Conservation (phyloP, 1,140 invertebrate species). For the Sarcophaga bullata region DNA sequence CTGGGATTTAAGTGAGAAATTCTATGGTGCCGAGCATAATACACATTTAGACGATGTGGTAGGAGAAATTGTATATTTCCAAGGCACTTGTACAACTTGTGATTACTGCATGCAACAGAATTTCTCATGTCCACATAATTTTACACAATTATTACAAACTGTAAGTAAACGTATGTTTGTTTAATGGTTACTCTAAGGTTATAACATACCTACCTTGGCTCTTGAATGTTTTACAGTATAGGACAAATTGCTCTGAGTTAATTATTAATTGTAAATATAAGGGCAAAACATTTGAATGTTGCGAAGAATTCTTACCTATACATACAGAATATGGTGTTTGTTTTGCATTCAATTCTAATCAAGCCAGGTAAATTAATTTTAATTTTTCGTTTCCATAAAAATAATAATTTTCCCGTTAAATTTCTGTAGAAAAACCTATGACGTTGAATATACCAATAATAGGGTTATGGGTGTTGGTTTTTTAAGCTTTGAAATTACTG, state of each 20-base stretch:
- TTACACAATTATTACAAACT: slow-evolving; percentile 65
- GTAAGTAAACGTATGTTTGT: slow-evolving; percentile 44
- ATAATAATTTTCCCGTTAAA: background rate
- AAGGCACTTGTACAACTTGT: slow-evolving; percentile 72
- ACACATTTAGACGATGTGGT: slow-evolving; percentile 69
- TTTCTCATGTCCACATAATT: slow-evolving; percentile 67
- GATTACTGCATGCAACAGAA: slow-evolving; percentile 66
- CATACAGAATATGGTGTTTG: slow-evolving; percentile 75
- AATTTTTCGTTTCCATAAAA: background rate
- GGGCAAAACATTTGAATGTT: slow-evolving; percentile 72
- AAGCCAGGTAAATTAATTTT: slow-evolving; percentile 62
- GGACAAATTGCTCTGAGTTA: slow-evolving; percentile 68
- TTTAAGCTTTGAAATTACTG: slow-evolving; percentile 68
- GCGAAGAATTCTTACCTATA: slow-evolving; percentile 73
- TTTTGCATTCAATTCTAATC: slow-evolving; percentile 74
- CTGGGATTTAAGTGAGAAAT: slow-evolving; percentile 64
- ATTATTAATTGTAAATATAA: slow-evolving; percentile 73
- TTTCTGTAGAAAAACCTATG: slow-evolving; percentile 39
- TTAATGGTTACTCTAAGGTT: too few relatives aligned
- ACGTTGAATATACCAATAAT: slow-evolving; percentile 63
- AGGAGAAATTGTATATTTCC: slow-evolving; percentile 73
- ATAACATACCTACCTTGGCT: too few relatives aligned
- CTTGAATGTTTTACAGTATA: slow-evolving; percentile 61
- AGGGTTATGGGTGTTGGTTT: slow-evolving; percentile 67
- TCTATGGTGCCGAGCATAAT: slow-evolving; percentile 65